Conservation (phyloP, 2,888 invertebrate genomes). For the Antheraea yamamai region DNA sequence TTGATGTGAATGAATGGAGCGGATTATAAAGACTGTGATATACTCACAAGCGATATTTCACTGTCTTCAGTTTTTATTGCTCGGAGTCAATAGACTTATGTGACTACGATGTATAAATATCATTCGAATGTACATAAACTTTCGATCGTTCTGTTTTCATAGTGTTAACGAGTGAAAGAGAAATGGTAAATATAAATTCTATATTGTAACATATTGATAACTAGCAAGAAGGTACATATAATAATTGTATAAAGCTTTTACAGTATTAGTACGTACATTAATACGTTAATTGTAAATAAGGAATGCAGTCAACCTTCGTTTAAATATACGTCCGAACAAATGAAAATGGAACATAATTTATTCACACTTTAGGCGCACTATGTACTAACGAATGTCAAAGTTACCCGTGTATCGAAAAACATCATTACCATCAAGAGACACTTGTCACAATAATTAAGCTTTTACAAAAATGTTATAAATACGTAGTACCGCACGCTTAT, state of each 20-base stretch:
- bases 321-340: not conserved
- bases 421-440: not conserved
- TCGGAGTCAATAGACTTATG: not conserved
- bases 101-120: not conserved
- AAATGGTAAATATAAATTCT: not conserved
- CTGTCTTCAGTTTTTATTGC: not conserved
- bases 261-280: not conserved
- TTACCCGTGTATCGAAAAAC: not conserved
- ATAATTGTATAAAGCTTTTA: not conserved
- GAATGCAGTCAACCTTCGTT: not conserved
- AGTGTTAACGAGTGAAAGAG: not conserved
- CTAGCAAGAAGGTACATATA: not conserved
- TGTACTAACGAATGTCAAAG: not conserved
- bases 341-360: not conserved
- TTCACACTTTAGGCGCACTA: not conserved
- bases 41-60: not conserved
- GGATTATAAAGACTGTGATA: conserved; percentile 4
- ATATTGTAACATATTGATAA: not conserved
- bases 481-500: too few relatives aligned
- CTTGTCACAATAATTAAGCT: not conserved
- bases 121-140: not conserved
- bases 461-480: too few relatives aligned
- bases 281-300: not conserved
- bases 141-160: not conserved
- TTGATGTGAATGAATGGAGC: not conserved